A percentile compares a stretch with the other conserved stretches of the same genome.
These are phyloP conservation scores for Prochilodus magdalenae DNA, from an alignment of 2,113 vertebrate genomes.

Conservation along the genomic window DNA sequence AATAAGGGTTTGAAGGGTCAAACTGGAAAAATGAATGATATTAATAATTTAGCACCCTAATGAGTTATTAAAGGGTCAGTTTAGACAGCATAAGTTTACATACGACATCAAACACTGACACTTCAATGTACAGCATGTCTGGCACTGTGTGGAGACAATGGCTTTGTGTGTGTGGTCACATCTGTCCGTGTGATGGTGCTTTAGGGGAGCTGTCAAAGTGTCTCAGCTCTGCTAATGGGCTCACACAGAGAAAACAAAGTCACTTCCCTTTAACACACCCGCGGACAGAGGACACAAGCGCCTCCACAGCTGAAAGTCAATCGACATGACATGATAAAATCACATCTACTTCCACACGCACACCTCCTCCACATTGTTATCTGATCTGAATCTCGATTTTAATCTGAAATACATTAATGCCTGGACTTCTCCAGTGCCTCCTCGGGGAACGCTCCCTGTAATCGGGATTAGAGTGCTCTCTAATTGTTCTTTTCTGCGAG, in stretches of 20 bases:
- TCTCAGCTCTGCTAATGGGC: neutral
- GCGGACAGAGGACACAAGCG: conserved; percentile 5
- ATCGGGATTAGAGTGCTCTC: conserved; percentile 6
- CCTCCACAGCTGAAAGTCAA: conserved; percentile 29
- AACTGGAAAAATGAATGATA: too few relatives aligned
- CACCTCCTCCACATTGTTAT: neutral
- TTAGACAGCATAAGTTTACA: too few relatives aligned
- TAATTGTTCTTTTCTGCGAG: conserved; percentile 29
- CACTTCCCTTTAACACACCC: conserved; percentile 20
- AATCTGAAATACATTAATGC: neutral
- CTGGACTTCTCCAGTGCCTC: neutral
- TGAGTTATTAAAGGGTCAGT: too few relatives aligned
- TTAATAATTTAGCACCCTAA: too few relatives aligned
- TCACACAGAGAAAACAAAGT: conserved; percentile 25
- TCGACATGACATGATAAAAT: conserved; percentile 47
- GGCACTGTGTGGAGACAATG: too few relatives aligned
- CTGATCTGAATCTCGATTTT: neutral
- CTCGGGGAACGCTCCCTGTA: neutral
- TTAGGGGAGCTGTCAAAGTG: neutral
- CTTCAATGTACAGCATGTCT: too few relatives aligned
- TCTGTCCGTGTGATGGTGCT: neutral
- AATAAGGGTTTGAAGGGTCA: too few relatives aligned
- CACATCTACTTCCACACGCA: conserved; percentile 7
- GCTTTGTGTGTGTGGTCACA: neutral
- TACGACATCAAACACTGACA: too few relatives aligned